Conservation (phyloP, 2,113 vertebrate genomes). For the Numida meleagris region DNA sequence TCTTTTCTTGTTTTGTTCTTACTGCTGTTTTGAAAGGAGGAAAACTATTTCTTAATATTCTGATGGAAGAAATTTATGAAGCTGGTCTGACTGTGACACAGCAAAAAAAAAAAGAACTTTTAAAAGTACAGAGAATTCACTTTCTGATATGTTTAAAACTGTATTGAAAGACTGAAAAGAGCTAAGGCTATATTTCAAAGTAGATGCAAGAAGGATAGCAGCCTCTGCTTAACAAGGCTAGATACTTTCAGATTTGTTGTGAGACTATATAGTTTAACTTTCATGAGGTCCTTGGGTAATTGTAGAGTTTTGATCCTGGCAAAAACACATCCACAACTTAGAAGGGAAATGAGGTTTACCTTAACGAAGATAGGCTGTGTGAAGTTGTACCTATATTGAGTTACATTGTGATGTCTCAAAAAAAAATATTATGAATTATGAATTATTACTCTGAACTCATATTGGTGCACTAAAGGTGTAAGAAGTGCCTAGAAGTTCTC, state of each 20-base stretch:
- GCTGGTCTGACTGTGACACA: neutral
- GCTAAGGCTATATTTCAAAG: neutral
- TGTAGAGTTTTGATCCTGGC: neutral
- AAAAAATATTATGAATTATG: neutral
- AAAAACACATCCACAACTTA: neutral
- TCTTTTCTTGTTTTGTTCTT: neutral
- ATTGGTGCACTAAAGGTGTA: neutral
- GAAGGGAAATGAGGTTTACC: neutral
- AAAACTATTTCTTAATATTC: neutral
- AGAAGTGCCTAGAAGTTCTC: neutral
- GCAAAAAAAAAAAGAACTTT: neutral
- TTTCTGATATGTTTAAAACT: neutral
- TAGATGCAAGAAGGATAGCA: neutral
- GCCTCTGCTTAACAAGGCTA: neutral
- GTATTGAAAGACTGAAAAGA: neutral
- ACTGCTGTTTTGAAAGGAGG: neutral
- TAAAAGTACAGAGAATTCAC: neutral
- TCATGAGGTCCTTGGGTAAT: neutral
- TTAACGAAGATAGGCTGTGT: neutral
- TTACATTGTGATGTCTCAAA: neutral
- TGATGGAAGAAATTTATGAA: neutral
- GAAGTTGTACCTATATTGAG: neutral
- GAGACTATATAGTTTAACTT: neutral
- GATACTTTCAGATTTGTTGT: neutral
- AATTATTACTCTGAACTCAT: neutral